Conservation (phyloP, 2,888 invertebrate genomes). For the Carabus problematicus region DNA sequence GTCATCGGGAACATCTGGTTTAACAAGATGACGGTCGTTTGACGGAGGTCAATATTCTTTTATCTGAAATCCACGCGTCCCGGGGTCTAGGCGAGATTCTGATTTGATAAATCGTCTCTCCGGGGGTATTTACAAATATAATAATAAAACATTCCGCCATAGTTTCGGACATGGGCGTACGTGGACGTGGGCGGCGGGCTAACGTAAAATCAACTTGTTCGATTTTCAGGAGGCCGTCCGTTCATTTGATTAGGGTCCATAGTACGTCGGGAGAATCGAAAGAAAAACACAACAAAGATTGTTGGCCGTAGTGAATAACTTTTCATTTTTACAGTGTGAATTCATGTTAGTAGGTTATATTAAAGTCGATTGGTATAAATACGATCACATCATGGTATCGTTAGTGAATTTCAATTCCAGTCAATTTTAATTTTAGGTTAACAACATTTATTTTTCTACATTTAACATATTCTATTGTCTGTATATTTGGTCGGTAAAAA, state of each 20-base stretch:
- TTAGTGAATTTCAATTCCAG: too few relatives aligned
- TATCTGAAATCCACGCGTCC: conserved; percentile 22
- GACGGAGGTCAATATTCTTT: conserved; percentile 23
- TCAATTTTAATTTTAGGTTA: too few relatives aligned
- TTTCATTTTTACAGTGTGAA: not conserved
- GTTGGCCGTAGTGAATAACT: not conserved
- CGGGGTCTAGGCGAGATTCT: conserved; percentile 21
- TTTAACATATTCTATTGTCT: too few relatives aligned
- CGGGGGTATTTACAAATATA: conserved; percentile 26
- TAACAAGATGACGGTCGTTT: conserved; percentile 5
- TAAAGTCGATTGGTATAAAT: too few relatives aligned
- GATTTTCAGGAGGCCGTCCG: conserved; percentile 10
- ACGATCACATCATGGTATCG: not conserved
- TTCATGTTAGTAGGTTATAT: not conserved
- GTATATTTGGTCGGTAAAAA: too few relatives aligned
- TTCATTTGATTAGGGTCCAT: conserved; percentile 30
- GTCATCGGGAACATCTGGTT: not conserved
- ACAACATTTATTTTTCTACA: too few relatives aligned
- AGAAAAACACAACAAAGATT: conserved; percentile 20
- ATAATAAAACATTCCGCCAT: conserved; percentile 4
- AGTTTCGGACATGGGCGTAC: conserved; percentile 5
- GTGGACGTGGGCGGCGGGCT: conserved; percentile 10
- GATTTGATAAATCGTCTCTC: conserved; percentile 26
- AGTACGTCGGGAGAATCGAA: conserved; percentile 7
- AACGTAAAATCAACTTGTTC: conserved; percentile 25